Evolutionary conservation across 2,113 vertebrate species (phyloP), one percentile per base, ranked within the genome.

Genomic region (Phalacrocorax aristotelis): DNA sequence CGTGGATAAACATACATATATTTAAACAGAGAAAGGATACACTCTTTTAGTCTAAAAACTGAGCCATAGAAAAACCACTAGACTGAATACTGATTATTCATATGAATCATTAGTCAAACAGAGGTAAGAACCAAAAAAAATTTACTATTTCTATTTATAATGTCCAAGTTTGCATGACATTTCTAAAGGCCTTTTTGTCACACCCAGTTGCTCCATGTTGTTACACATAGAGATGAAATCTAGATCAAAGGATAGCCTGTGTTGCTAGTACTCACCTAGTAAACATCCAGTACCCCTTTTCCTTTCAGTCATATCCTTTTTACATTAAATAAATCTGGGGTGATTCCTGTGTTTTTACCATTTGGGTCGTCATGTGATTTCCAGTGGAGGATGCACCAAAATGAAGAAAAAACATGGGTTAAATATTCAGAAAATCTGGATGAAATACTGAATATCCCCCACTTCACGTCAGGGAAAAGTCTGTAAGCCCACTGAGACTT

Each of bases 101-200:
- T 49, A 72, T 83, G 95, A 97, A 96, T 97, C 92, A 96, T 79
- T 97, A 97, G 38, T 80, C 74, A 97, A 95, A 97, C 72, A 95
- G 92, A 95, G 57, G 62, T 93, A 36, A 94, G 68, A 90, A 94
- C 40, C 55, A 55, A 94, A 96, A 97, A 91, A 93, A 87, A 83
- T 78, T 92, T 68, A 32, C 82, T 96, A 87, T 92, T 97, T 97
- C 96, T 97, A 76, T 97, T 97, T 97, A 91, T 97, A 97, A 96
- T 16, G 2, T 48, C 83, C 78, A 85, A 94, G 90, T 78, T 81
- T 78, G 54, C 1, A 2, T 70, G 57, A 79, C 32, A 69, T 94
- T 94, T 95, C 91, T 92, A 77, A 90, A 96, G 89, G 54, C 21
- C 26, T 91, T 97, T 83, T 97, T 95, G 90, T 89, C 81, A 90